phyloP scores from a whole-genome alignment of 2,113 vertebrate species.

The Panthera leo region DNA sequence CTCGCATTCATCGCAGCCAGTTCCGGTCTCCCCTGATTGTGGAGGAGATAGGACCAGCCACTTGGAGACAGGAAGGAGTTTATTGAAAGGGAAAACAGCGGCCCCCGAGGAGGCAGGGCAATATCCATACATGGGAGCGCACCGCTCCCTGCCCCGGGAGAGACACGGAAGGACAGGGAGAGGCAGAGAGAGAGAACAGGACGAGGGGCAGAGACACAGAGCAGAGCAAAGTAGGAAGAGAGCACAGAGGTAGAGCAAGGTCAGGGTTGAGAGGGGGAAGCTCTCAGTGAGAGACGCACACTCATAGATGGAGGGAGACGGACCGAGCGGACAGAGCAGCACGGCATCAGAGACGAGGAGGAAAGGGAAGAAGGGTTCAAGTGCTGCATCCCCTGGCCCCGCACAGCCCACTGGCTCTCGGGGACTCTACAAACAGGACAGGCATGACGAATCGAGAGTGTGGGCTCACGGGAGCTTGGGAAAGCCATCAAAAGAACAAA shows the following conservation, averaged over 20 bases:
- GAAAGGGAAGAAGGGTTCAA: background rate
- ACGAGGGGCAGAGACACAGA: background rate
- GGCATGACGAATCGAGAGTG: background rate
- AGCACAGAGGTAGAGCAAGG: background rate
- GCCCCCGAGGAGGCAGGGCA: background rate
- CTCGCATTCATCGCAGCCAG: slow-evolving; percentile 83
- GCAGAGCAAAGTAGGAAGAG: background rate
- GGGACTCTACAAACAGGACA: background rate
- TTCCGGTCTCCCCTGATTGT: slow-evolving; percentile 82
- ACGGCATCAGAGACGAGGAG: background rate
- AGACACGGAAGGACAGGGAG: background rate
- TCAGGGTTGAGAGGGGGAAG: background rate
- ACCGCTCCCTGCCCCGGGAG: background rate
- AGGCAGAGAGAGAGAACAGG: background rate
- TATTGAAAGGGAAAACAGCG: slow-evolving; percentile 72
- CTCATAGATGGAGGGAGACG: background rate
- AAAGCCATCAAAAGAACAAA: background rate
- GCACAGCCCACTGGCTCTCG: background rate
- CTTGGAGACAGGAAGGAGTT: slow-evolving; percentile 84
- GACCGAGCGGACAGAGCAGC: background rate
- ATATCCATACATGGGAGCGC: background rate
- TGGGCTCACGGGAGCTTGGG: background rate
- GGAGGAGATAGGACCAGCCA: slow-evolving; percentile 70
- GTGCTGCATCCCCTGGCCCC: background rate
- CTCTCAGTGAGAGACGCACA: background rate